These are phyloP conservation scores for Myiotriccus ornatus DNA, from an alignment of 2,797 vertebrate species.

Conservation along the genomic window DNA sequence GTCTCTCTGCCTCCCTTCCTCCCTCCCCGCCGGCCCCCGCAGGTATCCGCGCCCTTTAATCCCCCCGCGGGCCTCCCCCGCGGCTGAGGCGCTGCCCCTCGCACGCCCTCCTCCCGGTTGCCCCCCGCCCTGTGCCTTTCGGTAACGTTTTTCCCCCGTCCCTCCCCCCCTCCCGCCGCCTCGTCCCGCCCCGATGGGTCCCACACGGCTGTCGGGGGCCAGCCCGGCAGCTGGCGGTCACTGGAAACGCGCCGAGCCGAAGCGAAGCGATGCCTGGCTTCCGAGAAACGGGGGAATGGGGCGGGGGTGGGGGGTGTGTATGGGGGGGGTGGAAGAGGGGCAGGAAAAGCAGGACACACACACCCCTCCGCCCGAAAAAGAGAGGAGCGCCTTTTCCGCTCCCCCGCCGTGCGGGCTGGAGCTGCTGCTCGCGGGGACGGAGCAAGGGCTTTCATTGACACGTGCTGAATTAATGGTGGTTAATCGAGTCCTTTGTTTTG, in stretches of 20 bases:
- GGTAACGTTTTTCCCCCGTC: not conserved
- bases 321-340: too few relatives aligned
- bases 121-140: not conserved
- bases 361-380: not conserved
- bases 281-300: not conserved
- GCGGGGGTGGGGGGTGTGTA: too few relatives aligned
- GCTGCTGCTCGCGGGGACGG: not conserved
- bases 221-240: not conserved
- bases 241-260: not conserved
- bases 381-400: not conserved
- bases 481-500: conserved; percentile 22
- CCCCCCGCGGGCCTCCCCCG: conserved; percentile 62
- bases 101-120: conserved; percentile 6
- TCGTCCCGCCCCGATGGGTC: conserved; percentile 64
- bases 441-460: not conserved
- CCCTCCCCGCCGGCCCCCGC: conserved; percentile 61
- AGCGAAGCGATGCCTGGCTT: not conserved
- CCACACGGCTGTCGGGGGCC: not conserved
- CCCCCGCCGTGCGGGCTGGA: not conserved
- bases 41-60: conserved; percentile 72
- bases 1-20: not conserved
- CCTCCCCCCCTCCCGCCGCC: conserved; percentile 46
- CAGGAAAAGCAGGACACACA: not conserved
- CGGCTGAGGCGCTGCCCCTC: conserved; percentile 56
- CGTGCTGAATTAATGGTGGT: not conserved